Base-by-base conservation (phyloP, 2,113 vertebrate species). In the Trematomus loennbergii region DNA sequence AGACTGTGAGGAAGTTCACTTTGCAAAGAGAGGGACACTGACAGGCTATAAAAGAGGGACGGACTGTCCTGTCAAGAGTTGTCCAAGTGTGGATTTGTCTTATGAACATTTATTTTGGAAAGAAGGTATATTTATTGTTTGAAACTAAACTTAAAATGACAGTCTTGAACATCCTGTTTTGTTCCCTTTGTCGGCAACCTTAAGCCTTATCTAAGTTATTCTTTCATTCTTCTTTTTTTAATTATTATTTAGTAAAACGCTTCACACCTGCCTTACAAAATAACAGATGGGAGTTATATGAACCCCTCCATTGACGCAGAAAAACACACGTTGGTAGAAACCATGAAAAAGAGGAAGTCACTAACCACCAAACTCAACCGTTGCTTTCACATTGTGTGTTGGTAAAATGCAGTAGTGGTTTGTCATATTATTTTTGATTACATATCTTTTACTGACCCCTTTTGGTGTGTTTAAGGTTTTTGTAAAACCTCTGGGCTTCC, bases 1-100 rank as follows among this genome's bases (percentile, higher is more conserved):
- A 48, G 53, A 61, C 52, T 15, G 60, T 12, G 18, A 63, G 72
- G 65, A 60, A 13, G 55, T 46, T 72, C 36, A 66, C 54, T 77
- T 82, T 82, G 67, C 73, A 82, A 66, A 66, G 12, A 29, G 55
- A 58, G 29, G 22, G 55, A 58, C 15, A 70, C 3, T 57, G 40
- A 9, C 36, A 12, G 6, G 55, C 22, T 29, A 9, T 29, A 16
- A 29, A 29, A 29, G 25, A 58, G 7, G 55, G 25, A 29, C 16
- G 22, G 15, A 15, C 22, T 16, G 22, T 58, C 22, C 22, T 58
- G 55, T 29, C 55, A 15, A 6, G 29, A 29, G 5, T 15, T 3
- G 13, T 29, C 18, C 25, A 58, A 25, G 12, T 20, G 12, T 22
- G 20, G 8, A 16, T 58, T 40, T 8, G 1, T 40, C 36, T 9